phyloP scores from a whole-genome alignment of 2,113 vertebrate species.

The Bostrychus sinensis region DNA sequence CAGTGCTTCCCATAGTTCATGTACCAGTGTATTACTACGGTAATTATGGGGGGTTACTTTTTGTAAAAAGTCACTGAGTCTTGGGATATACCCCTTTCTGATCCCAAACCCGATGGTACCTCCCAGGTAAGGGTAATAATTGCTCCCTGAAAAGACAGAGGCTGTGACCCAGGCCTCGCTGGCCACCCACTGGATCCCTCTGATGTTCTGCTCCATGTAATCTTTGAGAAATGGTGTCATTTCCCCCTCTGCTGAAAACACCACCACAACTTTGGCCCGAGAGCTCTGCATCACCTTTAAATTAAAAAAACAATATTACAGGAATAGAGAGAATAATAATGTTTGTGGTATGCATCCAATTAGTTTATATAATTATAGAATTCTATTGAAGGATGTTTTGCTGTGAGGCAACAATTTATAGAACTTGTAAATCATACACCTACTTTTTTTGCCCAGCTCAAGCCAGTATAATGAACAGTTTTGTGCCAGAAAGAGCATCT shows the following conservation, averaged over 20 bases:
- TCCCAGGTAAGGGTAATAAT: conserved; percentile 74
- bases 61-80: conserved; percentile 69
- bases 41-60: conserved; percentile 69
- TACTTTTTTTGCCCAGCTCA: no score
- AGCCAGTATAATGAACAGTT: no score
- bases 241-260: conserved; percentile 79
- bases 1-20: conserved; percentile 75
- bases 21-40: conserved; percentile 65
- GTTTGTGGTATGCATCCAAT: neutral
- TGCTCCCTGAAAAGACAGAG: conserved; percentile 70
- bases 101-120: conserved; percentile 81
- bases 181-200: conserved; percentile 80
- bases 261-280: conserved; percentile 74
- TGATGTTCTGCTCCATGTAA: conserved; percentile 76
- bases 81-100: conserved; percentile 65
- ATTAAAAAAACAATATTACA: neutral
- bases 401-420: neutral
- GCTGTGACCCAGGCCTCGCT: conserved; percentile 82
- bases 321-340: neutral
- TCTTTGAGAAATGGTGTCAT: conserved; percentile 77
- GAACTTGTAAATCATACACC: no score
- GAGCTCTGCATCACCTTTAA: conserved; percentile 73
- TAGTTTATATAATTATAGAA: neutral
- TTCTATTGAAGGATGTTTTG: neutral
- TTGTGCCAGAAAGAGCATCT: no score